phyloP scores from a whole-genome alignment of 2,113 vertebrate species.

The Strix aluco region DNA sequence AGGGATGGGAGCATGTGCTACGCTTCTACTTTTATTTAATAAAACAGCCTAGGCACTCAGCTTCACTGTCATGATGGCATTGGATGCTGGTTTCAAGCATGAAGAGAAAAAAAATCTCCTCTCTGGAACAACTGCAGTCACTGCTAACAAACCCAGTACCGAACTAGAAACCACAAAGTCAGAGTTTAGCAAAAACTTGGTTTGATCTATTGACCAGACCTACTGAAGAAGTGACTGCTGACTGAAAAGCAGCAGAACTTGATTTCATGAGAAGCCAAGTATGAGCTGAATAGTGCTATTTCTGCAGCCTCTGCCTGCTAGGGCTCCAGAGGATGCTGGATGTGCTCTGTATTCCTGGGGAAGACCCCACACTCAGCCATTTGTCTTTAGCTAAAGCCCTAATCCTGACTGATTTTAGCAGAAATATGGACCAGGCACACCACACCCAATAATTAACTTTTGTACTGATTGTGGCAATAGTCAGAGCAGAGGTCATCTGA shows the following conservation, averaged over 20 bases:
- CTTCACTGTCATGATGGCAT: neutral
- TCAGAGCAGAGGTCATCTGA: slow-evolving; percentile 47
- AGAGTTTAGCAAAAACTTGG: neutral
- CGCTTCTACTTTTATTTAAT: neutral
- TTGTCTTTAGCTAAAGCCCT: neutral
- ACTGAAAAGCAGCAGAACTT: neutral
- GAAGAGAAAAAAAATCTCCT: neutral
- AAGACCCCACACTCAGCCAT: neutral
- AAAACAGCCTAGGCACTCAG: neutral
- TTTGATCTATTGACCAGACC: neutral
- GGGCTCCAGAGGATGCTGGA: neutral
- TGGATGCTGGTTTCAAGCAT: neutral
- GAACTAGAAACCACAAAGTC: neutral
- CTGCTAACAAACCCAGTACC: neutral
- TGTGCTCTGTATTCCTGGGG: neutral
- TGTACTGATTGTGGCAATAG: slow-evolving; percentile 47
- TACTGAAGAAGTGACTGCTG: neutral
- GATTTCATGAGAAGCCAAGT: neutral
- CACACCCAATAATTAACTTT: slow-evolving; percentile 54
- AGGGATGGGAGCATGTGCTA: neutral
- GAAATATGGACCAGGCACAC: slow-evolving; percentile 29
- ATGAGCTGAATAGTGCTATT: neutral
- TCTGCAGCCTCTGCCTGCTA: neutral
- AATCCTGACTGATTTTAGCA: slow-evolving; percentile 17
- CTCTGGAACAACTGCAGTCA: neutral